Conservation (phyloP, 2,888 invertebrate genomes). For the Sipunculus nudus region DNA sequence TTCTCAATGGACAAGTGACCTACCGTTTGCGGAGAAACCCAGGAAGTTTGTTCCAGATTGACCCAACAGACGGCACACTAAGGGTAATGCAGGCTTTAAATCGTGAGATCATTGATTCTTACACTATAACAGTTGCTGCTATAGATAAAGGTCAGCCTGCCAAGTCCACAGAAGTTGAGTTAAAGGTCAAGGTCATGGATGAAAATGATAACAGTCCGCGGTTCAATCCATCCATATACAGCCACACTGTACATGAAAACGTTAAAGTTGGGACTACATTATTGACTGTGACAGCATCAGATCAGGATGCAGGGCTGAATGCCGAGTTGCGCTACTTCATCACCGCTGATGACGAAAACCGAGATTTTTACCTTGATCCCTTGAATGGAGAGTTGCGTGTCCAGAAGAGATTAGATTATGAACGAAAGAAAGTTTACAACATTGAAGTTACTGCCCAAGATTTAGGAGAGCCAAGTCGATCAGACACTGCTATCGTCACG, state of each 20-base stretch:
- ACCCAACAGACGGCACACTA: conserved; percentile 86
- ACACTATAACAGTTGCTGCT: conserved; percentile 50
- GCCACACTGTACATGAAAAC: conserved; percentile 83
- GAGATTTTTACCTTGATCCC: conserved; percentile 70
- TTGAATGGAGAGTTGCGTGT: conserved; percentile 90
- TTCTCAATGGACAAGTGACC: conserved; percentile 80
- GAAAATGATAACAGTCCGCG: conserved; percentile 54
- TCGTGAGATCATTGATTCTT: conserved; percentile 68
- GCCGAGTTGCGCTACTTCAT: conserved; percentile 93
- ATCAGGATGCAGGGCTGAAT: conserved; percentile 78
- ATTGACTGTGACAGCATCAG: conserved; percentile 76
- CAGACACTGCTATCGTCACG: conserved; percentile 78
- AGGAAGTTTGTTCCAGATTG: conserved; percentile 79
- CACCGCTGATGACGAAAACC: conserved; percentile 74
- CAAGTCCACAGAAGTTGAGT: conserved; percentile 36
- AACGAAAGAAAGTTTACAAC: conserved; percentile 84
- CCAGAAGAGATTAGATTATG: conserved; percentile 92
- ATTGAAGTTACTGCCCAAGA: conserved; percentile 85
- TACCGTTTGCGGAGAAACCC: conserved; percentile 76
- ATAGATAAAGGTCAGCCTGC: conserved; percentile 51
- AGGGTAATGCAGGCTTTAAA: conserved; percentile 87
- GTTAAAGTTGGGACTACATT: conserved; percentile 93
- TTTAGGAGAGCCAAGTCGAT: conserved; percentile 70
- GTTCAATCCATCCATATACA: conserved; percentile 78
- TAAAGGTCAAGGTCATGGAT: conserved; percentile 50